phyloP scores from a whole-genome alignment of 2,113 vertebrate species.

The Gymnobelideus leadbeateri region DNA sequence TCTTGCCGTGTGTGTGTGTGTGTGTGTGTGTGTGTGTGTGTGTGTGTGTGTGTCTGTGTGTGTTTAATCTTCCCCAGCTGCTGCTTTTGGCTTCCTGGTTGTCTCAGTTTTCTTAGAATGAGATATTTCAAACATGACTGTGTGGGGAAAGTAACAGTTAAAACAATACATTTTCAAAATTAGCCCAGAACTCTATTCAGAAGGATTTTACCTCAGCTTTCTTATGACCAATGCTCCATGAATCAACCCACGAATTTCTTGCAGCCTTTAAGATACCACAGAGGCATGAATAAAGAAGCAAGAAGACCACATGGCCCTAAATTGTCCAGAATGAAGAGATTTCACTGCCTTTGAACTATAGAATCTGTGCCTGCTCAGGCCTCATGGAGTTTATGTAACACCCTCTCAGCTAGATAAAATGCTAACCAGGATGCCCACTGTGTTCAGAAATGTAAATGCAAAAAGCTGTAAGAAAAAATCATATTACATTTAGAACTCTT shows the following conservation, averaged over 20 bases:
- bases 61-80: constrained; percentile 80
- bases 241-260: constrained; percentile 49
- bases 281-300: constrained; percentile 50
- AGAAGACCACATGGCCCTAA: constrained; percentile 32
- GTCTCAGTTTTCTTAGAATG: constrained; percentile 68
- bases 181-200: constrained; percentile 48
- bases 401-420: constrained; percentile 44
- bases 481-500: constrained; percentile 34
- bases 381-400: constrained; percentile 14
- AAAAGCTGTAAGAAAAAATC: constrained; percentile 52
- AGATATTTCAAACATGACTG: constrained; percentile 63
- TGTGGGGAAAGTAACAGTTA: constrained; percentile 50
- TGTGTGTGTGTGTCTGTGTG: constrained; percentile 70
- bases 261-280: constrained; percentile 4
- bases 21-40: constrained; percentile 56
- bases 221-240: constrained; percentile 11
- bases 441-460: constrained; percentile 21
- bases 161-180: constrained; percentile 69
- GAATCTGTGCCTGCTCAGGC: background rate
- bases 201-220: constrained; percentile 49
- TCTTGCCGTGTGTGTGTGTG: constrained; percentile 70
- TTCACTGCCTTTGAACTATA: constrained; percentile 47
- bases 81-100: constrained; percentile 76
- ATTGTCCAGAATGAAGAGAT: constrained; percentile 45
- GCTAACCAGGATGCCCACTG: background rate